phyloP scores from a whole-genome alignment of 2,888 invertebrate species.

The Blastobasis adustella region DNA sequence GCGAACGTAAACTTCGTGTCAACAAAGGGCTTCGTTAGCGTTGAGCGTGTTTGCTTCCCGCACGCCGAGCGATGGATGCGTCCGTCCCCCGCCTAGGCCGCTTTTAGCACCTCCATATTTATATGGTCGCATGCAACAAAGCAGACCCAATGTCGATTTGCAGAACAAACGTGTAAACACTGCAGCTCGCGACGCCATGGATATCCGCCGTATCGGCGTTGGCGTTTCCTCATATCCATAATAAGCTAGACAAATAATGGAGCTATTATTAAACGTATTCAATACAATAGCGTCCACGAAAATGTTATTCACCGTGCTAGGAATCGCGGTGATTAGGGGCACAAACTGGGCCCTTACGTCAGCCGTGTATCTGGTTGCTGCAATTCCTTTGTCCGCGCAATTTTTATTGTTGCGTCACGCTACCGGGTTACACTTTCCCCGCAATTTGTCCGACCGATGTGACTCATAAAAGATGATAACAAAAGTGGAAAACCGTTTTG shows the following conservation, averaged over 20 bases:
- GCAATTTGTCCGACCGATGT: conserved; percentile 46
- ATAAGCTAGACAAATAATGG: too few species aligned
- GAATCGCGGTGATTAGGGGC: conserved; percentile 23
- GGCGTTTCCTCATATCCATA: too few species aligned
- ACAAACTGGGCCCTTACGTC: conserved; percentile 47
- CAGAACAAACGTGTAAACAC: conserved; percentile 62
- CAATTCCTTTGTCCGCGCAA: conserved; percentile 67
- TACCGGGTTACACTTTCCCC: conserved; percentile 62
- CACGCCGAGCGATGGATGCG: conserved; percentile 69
- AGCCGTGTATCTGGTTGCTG: conserved; percentile 36
- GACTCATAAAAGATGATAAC: conserved; percentile 44
- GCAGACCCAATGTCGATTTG: conserved; percentile 55
- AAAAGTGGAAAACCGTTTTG: conserved; percentile 40
- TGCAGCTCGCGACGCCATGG: conserved; percentile 18
- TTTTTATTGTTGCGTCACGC: conserved; percentile 69
- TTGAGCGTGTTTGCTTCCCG: conserved; percentile 66
- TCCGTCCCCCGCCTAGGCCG: conserved; percentile 62
- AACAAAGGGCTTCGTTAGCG: conserved; percentile 63
- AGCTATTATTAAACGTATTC: too few species aligned
- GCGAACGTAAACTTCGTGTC: conserved; percentile 63
- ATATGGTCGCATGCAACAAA: conserved; percentile 64
- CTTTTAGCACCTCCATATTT: conserved; percentile 75
- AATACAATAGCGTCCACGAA: too few species aligned
- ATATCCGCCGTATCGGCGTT: conserved; percentile 6
- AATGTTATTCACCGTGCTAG: too few species aligned